Evolutionary conservation across 2,797 vertebrate species (phyloP).

Genomic region (Xenopus petersii): DNA sequence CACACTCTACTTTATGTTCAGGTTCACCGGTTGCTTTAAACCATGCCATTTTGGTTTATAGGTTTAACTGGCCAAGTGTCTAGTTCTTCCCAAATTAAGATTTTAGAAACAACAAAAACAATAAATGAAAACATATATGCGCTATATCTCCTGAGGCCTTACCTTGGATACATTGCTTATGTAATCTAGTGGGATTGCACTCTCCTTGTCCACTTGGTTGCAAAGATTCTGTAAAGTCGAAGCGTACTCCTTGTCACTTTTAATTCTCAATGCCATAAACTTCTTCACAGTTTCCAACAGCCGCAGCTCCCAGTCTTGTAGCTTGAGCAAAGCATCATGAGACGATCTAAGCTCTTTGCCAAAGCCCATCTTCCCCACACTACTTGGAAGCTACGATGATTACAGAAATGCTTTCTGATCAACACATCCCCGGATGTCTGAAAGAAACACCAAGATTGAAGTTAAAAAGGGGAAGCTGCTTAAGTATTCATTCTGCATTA

Average conservation of each 20-base stretch:
- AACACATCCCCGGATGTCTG: constrained; percentile 66
- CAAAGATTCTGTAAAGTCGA: constrained; percentile 90
- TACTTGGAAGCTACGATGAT: constrained; percentile 61
- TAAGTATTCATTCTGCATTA: too few species aligned
- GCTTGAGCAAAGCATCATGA: constrained; percentile 90
- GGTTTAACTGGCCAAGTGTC: too few species aligned
- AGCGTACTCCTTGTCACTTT: constrained; percentile 95
- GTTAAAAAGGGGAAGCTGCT: background rate
- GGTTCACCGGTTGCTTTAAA: too few species aligned
- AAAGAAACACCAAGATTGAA: constrained; percentile 43
- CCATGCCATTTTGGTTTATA: too few species aligned
- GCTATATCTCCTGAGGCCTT: constrained; percentile 43
- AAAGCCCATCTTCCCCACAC: constrained; percentile 87
- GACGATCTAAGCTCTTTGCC: constrained; percentile 90
- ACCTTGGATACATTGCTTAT: constrained; percentile 93
- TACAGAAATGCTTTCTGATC: constrained; percentile 61
- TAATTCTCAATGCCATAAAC: constrained; percentile 91
- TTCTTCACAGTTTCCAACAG: constrained; percentile 93
- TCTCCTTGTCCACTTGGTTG: constrained; percentile 92
- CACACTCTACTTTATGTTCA: too few species aligned
- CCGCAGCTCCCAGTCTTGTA: constrained; percentile 96
- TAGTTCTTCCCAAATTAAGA: too few species aligned
- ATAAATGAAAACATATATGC: too few species aligned
- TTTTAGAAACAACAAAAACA: too few species aligned
- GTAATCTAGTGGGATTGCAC: constrained; percentile 77